These are phyloP conservation scores for Gracilinanus agilis DNA, from an alignment of 2,113 vertebrate genomes.

Conservation along the genomic window DNA sequence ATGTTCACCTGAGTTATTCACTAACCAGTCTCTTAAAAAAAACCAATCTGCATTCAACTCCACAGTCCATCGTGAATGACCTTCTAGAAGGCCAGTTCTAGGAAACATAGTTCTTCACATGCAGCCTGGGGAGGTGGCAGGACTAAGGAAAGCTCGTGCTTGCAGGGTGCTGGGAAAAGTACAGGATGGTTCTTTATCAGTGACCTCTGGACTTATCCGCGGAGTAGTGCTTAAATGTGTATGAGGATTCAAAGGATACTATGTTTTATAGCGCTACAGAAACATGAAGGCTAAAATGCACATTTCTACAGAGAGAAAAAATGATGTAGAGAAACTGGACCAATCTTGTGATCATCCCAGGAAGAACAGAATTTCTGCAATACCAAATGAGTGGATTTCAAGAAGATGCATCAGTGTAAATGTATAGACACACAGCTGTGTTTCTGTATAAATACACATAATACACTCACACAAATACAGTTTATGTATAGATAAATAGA, in stretches of 20 bases:
- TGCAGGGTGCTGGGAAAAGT: not conserved
- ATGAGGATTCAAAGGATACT: not conserved
- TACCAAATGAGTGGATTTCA: not conserved
- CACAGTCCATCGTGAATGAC: not conserved
- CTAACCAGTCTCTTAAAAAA: not conserved
- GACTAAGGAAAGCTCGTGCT: not conserved
- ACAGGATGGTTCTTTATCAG: not conserved
- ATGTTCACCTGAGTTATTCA: slow-evolving; percentile 34
- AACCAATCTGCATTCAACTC: slow-evolving; percentile 13
- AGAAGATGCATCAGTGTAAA: not conserved
- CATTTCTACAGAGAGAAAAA: not conserved
- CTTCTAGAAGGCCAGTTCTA: not conserved
- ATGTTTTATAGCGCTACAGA: not conserved
- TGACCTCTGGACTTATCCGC: not conserved
- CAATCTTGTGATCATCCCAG: not conserved
- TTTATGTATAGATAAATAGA: not conserved
- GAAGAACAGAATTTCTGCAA: not conserved
- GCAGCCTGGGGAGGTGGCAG: not conserved
- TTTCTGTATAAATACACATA: not conserved
- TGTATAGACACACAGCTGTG: not conserved
- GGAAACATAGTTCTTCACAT: slow-evolving; percentile 8
- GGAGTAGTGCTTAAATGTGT: not conserved
- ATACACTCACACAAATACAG: not conserved
- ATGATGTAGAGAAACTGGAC: not conserved
- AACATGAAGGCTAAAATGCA: not conserved